These are phyloP conservation scores for Baronia brevicornis DNA, from an alignment of 2,888 invertebrate species.

Conservation along the genomic window DNA sequence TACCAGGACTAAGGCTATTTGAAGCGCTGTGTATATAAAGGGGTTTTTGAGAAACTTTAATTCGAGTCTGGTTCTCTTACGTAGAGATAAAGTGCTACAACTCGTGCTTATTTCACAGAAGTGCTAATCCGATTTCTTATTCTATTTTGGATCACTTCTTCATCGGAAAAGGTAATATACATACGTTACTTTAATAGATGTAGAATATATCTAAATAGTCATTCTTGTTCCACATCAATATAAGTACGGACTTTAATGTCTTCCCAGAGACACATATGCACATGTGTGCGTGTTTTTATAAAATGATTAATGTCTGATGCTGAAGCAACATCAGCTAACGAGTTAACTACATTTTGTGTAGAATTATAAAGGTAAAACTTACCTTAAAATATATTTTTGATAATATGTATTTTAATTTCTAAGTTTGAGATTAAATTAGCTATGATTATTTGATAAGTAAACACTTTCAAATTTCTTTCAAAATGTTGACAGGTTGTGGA, in stretches of 20 bases:
- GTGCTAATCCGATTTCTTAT: constrained; percentile 66
- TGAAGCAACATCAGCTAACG: constrained; percentile 1
- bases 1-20: constrained; percentile 34
- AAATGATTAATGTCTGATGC: constrained; percentile 9
- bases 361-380: no score
- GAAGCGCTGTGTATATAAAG: constrained; percentile 37
- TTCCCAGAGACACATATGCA: constrained; percentile 5
- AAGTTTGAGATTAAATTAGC: no score
- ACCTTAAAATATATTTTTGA: no score
- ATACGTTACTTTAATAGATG: no score
- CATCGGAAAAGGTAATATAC: constrained; percentile 52
- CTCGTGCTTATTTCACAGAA: constrained; percentile 67
- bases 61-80: constrained; percentile 39
- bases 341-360: not conserved
- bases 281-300: not conserved
- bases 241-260: no score
- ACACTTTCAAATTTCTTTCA: no score
- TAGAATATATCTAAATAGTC: constrained; percentile 4
- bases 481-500: no score
- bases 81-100: constrained; percentile 63
- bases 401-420: no score
- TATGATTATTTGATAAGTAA: no score
- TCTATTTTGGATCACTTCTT: constrained; percentile 66
- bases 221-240: no score
- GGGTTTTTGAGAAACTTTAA: constrained; percentile 41